A percentile compares a stretch with the other conserved stretches of the same genome.
phyloP scores from a whole-genome alignment of 2,888 invertebrate genomes.

The Eupithecia dodoneata region DNA sequence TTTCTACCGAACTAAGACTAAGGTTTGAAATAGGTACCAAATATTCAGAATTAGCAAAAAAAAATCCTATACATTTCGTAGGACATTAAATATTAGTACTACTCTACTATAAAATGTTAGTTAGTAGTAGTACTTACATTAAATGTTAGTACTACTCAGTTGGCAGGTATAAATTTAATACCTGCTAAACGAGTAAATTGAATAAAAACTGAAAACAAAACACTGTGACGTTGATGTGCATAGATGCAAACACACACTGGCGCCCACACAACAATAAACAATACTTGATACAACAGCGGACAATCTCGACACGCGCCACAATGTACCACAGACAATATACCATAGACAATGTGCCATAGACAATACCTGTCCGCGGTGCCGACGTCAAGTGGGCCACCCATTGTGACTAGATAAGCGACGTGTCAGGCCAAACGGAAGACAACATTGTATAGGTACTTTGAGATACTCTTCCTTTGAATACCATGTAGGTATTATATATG shows the following conservation, averaged over 20 bases:
- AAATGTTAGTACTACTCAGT: too few species aligned
- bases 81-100: too few species aligned
- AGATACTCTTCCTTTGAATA: slow-evolving; percentile 17
- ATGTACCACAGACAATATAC: slow-evolving; percentile 37
- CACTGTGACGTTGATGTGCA: slow-evolving; percentile 22
- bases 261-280: slow-evolving; percentile 29
- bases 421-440: slow-evolving; percentile 38
- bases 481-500: background rate
- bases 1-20: too few species aligned
- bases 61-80: too few species aligned
- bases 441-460: slow-evolving; percentile 31
- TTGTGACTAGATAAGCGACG: slow-evolving; percentile 54
- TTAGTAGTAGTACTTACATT: too few species aligned
- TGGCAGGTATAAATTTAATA: too few species aligned
- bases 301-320: slow-evolving; percentile 40
- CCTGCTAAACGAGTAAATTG: background rate
- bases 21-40: too few species aligned
- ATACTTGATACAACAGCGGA: slow-evolving; percentile 29
- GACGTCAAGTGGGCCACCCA: slow-evolving; percentile 44
- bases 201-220: slow-evolving; percentile 24
- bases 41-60: too few species aligned
- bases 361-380: slow-evolving; percentile 55
- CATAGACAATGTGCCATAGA: slow-evolving; percentile 47
- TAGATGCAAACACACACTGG: slow-evolving; percentile 27
- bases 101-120: too few species aligned